These are phyloP conservation scores for Hydractinia symbiolongicarpus DNA, from an alignment of 30 jellyfish, hydroid and myxozoan genomes.

Conservation along the genomic window DNA sequence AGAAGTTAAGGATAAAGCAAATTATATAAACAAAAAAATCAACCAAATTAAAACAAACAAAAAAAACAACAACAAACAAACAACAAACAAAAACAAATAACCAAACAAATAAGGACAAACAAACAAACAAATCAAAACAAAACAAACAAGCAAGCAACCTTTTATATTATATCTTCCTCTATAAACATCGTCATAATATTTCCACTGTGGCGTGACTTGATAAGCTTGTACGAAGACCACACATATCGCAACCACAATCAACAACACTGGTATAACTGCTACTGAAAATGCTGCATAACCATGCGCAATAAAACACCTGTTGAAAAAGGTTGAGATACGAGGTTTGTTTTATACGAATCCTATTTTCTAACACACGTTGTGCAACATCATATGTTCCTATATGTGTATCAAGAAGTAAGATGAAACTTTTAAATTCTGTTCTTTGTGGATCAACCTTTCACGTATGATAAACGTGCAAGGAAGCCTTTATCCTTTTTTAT, in stretches of 20 bases:
- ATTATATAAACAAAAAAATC: not conserved
- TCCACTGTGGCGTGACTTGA: conserved; percentile 94
- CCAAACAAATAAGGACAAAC: not conserved
- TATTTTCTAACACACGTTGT: too few species aligned
- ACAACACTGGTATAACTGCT: conserved; percentile 70
- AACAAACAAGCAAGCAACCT: conserved; percentile 32
- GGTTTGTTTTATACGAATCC: too few species aligned
- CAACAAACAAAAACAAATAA: not conserved
- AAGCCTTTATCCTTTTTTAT: too few species aligned
- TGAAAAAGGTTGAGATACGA: not conserved
- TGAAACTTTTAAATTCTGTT: too few species aligned
- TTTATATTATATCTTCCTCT: conserved; percentile 66
- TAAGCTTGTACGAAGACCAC: conserved; percentile 92
- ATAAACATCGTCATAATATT: conserved; percentile 89
- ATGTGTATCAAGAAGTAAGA: too few species aligned
- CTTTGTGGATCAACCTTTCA: too few species aligned
- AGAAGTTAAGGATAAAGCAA: too few species aligned
- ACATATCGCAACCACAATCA: conserved; percentile 49
- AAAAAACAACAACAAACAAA: not conserved
- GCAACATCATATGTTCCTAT: too few species aligned
- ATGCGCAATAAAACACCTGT: conserved; percentile 91
- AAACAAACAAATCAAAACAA: not conserved
- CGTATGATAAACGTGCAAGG: too few species aligned
- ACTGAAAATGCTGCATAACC: conserved; percentile 81
- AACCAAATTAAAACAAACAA: not conserved